Conservation (phyloP, 2,113 vertebrate species). For the Synchiropus splendidus region DNA sequence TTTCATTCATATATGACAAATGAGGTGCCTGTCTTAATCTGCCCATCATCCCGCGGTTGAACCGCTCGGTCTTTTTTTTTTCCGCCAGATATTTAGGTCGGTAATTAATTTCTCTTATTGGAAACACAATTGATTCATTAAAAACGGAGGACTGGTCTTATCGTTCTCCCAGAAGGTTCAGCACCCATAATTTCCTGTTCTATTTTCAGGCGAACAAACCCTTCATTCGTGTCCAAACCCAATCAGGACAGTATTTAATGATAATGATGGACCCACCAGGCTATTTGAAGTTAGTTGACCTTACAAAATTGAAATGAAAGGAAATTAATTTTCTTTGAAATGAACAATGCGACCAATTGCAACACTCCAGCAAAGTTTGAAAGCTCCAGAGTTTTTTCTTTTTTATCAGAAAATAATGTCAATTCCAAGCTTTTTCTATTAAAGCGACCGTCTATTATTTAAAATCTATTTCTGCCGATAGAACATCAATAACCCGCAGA, state of each 20-base stretch:
- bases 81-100: constrained; percentile 65
- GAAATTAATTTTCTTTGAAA: constrained; percentile 68
- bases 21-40: constrained; percentile 50
- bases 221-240: constrained; percentile 51
- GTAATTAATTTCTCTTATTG: constrained; percentile 68
- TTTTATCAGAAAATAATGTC: no score
- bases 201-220: constrained; percentile 61
- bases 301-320: constrained; percentile 62
- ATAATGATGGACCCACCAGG: constrained; percentile 53
- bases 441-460: no score
- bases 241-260: constrained; percentile 63
- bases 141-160: constrained; percentile 62
- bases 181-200: constrained; percentile 61
- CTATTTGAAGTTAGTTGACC: constrained; percentile 67
- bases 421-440: no score
- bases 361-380: constrained; percentile 44
- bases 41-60: constrained; percentile 58
- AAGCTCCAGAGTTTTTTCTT: no score
- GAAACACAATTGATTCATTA: constrained; percentile 72
- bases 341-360: constrained; percentile 56
- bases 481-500: no score
- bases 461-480: no score
- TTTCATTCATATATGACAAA: constrained; percentile 51
- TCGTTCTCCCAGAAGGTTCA: constrained; percentile 60
- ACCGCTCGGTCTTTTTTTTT: constrained; percentile 65